These are phyloP conservation scores for Psammodynastes pulverulentus DNA, from an alignment of 2,113 vertebrate species.

Conservation along the genomic window DNA sequence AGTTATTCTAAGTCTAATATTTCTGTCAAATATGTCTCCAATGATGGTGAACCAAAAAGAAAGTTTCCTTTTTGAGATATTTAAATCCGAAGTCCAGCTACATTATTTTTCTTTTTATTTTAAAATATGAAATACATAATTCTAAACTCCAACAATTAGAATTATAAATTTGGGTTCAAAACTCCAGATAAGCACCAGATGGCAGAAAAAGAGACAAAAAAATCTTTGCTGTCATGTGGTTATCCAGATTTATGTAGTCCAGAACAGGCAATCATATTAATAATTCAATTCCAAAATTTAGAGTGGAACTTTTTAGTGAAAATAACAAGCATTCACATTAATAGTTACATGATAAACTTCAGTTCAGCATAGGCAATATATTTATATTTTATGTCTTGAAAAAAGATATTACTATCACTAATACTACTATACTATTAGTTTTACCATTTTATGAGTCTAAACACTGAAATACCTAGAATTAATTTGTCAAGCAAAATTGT, in stretches of 20 bases:
- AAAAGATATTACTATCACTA: conserved; percentile 54
- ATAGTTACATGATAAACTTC: conserved; percentile 27
- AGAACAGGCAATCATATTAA: neutral
- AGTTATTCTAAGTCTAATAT: neutral
- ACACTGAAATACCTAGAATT: conserved; percentile 65
- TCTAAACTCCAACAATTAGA: conserved; percentile 20
- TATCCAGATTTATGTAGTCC: neutral
- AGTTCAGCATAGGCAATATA: conserved; percentile 20
- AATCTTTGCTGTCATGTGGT: neutral
- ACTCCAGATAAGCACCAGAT: neutral
- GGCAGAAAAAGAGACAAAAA: neutral
- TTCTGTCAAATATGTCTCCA: neutral
- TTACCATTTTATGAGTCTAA: conserved; percentile 57
- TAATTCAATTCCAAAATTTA: neutral
- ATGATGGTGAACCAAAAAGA: neutral
- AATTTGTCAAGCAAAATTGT: conserved; percentile 65
- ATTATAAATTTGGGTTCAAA: neutral
- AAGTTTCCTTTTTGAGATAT: neutral
- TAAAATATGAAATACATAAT: conserved; percentile 28
- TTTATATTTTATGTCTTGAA: neutral
- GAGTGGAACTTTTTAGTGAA: conserved; percentile 22
- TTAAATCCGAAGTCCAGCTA: neutral
- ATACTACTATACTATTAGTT: conserved; percentile 43
- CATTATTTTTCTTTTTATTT: conserved; percentile 2
- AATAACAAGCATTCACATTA: neutral